Evolutionary conservation across 2,113 vertebrate genomes (phyloP).

Genomic region (Danio rerio): GRCz12tu NC_133180.1:3293501-3294000

Average conservation of each 20-base stretch:
- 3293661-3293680: background rate
- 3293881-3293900: constrained; percentile 63
- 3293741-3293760: background rate
- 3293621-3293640: background rate
- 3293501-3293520: background rate
- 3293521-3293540: constrained; percentile 5
- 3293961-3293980: background rate
- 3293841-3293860: constrained; percentile 29
- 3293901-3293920: constrained; percentile 61
- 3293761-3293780: background rate
- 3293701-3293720: background rate
- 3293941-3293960: background rate
- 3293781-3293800: background rate
- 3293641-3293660: background rate
- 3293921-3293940: background rate
- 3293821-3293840: constrained; percentile 40
- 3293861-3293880: constrained; percentile 45
- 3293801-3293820: constrained; percentile 33
- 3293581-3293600: background rate
- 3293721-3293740: background rate
- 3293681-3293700: background rate
- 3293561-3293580: constrained; percentile 6
- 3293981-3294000: background rate
- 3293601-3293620: background rate
- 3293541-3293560: background rate